Base-by-base conservation (phyloP, 2,113 vertebrate genomes). In the Megaptera novaeangliae region DNA sequence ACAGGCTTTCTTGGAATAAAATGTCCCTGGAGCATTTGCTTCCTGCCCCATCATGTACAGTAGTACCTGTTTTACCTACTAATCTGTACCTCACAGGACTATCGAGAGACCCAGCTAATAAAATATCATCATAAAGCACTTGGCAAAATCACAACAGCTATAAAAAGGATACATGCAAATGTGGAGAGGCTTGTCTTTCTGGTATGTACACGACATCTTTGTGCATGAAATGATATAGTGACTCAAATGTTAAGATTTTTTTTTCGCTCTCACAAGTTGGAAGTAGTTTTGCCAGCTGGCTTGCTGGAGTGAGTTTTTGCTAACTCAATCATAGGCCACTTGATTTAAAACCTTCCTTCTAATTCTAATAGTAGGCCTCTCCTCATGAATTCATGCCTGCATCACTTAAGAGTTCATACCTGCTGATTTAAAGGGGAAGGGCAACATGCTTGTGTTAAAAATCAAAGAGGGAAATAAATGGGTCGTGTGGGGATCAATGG, bases 281-380 rank as follows among this genome's bases (percentile, higher is more conserved):
- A 69, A 72, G 80, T 63, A 13, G 59, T 82, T 93, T 72, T 85
- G 44, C 63, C 71, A 82, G 81, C 39, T 97, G 72, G 88, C 83
- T 97, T 98, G 82, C 66, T 95, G 77, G 57, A 93, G 8, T 64
- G 57, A 61, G 93, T 92, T 92, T 74, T 59, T 97, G 57, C 81
- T 20, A 39, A 49, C 44, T 85, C 64, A 84, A 6, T 88, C 49
- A 57, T 84, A 91, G 78, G 78, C 11, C 29, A 49, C 64, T 52
- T 71, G 97, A 78, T 93, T 78, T 64, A 78, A 97, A 88, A 69
- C 77, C 72, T 87, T 96, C 69, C 91, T 75, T 94, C 49, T 74
- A 81, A 21, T 55, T 78, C 57, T 85, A 86, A 72, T 15, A 41
- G 59, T 27, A 94, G 89, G 72, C 71, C 71, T 97, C 80, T 95